phyloP scores from a whole-genome alignment of 2,113 vertebrate genomes.

The Raja brachyura region DNA sequence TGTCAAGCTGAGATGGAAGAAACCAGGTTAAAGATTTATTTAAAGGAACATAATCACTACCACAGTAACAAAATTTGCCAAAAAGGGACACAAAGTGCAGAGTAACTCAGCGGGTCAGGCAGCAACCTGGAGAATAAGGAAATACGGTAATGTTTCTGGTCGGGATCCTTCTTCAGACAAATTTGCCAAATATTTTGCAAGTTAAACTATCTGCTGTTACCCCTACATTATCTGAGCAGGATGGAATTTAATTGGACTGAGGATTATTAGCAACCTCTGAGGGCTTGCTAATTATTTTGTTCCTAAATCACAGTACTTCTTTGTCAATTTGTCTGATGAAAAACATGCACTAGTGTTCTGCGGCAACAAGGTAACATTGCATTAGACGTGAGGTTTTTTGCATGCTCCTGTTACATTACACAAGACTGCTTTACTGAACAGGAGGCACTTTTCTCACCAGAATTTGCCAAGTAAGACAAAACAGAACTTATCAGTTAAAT shows the following conservation, averaged over 20 bases:
- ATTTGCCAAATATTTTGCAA: neutral
- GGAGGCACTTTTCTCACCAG: neutral
- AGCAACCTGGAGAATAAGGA: too few relatives aligned
- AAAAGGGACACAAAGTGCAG: neutral
- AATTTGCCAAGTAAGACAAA: neutral
- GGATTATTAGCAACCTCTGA: neutral
- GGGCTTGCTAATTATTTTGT: constrained; percentile 17
- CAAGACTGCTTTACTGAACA: neutral
- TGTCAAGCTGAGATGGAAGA: neutral
- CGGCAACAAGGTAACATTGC: neutral
- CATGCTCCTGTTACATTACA: neutral
- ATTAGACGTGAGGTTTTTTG: neutral
- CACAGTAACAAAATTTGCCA: neutral
- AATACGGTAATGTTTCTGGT: too few relatives aligned
- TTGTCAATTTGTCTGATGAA: constrained; percentile 9
- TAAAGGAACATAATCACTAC: neutral
- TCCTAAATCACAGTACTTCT: neutral
- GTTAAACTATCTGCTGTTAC: neutral
- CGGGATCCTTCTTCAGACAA: neutral
- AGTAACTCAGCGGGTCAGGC: too few relatives aligned
- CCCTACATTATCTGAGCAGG: neutral
- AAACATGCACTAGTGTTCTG: neutral
- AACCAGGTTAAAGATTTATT: neutral
- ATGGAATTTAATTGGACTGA: constrained; percentile 14
- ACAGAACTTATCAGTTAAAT: neutral